Conservation (phyloP, 2,113 vertebrate species). For the Notechis scutatus region DNA sequence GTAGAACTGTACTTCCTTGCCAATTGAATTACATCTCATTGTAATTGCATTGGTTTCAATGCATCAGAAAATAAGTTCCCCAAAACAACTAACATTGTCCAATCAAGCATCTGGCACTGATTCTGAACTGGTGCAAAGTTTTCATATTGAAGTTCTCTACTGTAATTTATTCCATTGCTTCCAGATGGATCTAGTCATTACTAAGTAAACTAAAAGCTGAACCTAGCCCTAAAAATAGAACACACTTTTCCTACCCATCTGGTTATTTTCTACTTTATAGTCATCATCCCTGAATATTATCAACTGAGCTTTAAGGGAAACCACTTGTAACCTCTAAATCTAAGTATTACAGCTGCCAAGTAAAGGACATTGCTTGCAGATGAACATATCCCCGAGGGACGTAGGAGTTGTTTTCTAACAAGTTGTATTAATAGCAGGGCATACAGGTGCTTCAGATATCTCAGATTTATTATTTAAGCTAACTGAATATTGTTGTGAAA, state of each 20-base stretch:
- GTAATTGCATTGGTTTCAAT: slow-evolving; percentile 6
- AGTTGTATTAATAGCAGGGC: neutral
- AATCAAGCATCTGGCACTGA: neutral
- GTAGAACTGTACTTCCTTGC: neutral
- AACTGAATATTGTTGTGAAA: neutral
- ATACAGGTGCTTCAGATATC: neutral
- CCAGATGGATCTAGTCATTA: neutral
- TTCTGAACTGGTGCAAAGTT: neutral
- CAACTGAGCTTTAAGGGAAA: neutral
- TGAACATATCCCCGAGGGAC: neutral
- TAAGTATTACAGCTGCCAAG: neutral
- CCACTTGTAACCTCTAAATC: neutral
- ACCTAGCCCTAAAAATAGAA: neutral
- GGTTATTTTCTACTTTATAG: neutral
- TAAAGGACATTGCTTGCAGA: neutral
- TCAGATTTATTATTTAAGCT: neutral
- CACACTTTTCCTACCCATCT: neutral
- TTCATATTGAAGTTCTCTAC: neutral
- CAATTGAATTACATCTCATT: slow-evolving; percentile 29
- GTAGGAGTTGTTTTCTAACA: neutral
- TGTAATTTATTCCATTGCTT: neutral
- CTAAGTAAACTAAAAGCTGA: neutral
- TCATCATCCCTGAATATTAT: neutral
- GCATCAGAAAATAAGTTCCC: neutral
- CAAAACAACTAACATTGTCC: neutral